Evolutionary conservation across 1,140 invertebrate species (phyloP).

Genomic region (Heliconius nattereri): DNA sequence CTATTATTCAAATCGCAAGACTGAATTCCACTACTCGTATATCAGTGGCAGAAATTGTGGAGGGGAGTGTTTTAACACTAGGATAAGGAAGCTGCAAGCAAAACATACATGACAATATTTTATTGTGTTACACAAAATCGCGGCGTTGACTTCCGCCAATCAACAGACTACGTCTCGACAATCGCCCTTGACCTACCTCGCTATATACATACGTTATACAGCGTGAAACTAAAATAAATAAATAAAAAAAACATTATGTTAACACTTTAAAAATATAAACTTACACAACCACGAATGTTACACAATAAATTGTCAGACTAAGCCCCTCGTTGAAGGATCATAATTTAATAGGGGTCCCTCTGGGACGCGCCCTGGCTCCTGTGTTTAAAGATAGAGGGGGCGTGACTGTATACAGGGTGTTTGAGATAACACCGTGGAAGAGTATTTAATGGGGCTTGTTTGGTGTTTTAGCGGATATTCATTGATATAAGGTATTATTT

Average conservation of each 20-base stretch:
- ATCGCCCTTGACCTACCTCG: neutral
- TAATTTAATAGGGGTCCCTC: slow-evolving; percentile 37
- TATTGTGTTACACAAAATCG: too few relatives aligned
- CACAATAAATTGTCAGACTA: neutral
- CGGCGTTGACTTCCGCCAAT: too few relatives aligned
- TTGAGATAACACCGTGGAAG: slow-evolving; percentile 7
- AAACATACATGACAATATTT: too few relatives aligned
- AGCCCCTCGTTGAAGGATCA: slow-evolving; percentile 19
- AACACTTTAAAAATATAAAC: slow-evolving; percentile 4
- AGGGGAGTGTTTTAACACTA: too few relatives aligned
- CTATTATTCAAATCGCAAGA: too few relatives aligned
- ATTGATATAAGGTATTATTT: neutral
- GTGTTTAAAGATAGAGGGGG: slow-evolving; percentile 23
- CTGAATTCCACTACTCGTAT: too few relatives aligned
- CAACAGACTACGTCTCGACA: too few relatives aligned
- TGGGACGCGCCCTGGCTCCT: slow-evolving; percentile 20
- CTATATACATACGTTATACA: neutral
- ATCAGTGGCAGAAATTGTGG: too few relatives aligned
- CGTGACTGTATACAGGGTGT: slow-evolving; percentile 15
- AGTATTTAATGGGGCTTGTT: slow-evolving; percentile 9
- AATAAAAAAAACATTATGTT: neutral
- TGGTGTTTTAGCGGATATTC: neutral
- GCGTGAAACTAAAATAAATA: neutral
- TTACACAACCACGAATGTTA: neutral
- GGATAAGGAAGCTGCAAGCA: too few relatives aligned